Evolutionary conservation across 2,113 vertebrate species (phyloP), one percentile per base, ranked within the genome.

Genomic region (Cyphomyrus discorhynchus): DNA sequence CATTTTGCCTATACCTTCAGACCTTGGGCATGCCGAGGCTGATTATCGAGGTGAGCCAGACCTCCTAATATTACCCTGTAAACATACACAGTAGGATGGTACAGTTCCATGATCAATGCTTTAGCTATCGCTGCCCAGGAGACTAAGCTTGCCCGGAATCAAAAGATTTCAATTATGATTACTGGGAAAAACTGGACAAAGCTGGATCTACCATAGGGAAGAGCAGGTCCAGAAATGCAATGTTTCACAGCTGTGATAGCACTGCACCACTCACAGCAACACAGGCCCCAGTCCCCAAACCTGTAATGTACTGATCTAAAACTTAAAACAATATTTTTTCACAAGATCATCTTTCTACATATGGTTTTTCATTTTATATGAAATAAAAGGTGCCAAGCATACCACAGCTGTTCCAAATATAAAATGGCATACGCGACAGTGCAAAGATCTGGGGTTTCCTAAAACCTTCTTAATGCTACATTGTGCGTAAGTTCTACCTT

Each of bases 131-230:
- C 85, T 53, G 84, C 91, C 89, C 92, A 85, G 84, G 89, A 89
- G 90, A 89, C 52, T 89, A 58, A 52, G 84, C 45, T 90, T 88
- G 47, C 62, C 85, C 58, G 87, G 85, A 74, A 84, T 89, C 88
- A 84, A 47, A 88, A 90, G 74, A 91, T 92, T 92, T 88, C 31
- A 90, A 90, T 92, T 90, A 90, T 50, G 90, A 92, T 90, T 89
- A 85, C 88, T 17, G 35, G 85, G 77, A 88, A 88, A 21, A 56
- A 56, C 53, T 21, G 42, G 17, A 89, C 77, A 85, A 83, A 88
- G 49, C 27, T 88, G 86, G 21, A 80, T 86, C 89, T 74, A 85
- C 10, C 49, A 45, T 47, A 85, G 88, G 77, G 21, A 62, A 82
- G 89, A 88, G 90, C 70, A 42, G 66, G 45, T 84, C n/a, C 21